Evolutionary conservation across 1,140 invertebrate genomes (phyloP), one percentile per base, ranked within the genome.

Genomic region (Apis dorsata): DNA sequence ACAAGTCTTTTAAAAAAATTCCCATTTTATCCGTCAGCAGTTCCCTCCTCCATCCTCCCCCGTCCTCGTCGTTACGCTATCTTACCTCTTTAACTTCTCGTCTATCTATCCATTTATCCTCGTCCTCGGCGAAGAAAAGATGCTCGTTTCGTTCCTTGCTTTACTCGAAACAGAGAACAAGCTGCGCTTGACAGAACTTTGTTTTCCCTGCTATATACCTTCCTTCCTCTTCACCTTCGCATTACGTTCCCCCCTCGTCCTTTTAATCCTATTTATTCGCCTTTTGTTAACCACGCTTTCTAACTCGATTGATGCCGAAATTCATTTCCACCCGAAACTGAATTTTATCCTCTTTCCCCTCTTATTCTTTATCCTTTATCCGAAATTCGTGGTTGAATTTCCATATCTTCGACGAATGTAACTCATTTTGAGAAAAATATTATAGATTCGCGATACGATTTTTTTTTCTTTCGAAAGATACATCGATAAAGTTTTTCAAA

Each of bases 1-100:
- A 78, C 65, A 34, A 83, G 75, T 79, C 66, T 57, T 55, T 79
- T 65, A 79, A 53, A 79, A 53, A 79, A 55, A 65, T 57, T 60
- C 44, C 19, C 51, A 49, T 70, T 78, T 70, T 51, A 24, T 55
- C 70, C 66, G 24, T 17, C 65, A 24, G 21, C n/a, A 59, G 49
- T 15, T 13, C 12, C 2, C 34, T 13, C 5, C 21, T 5, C 55
- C 0, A 19, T 9, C 28, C 7, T 13, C 1, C 13, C 13, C 44
- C 44, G 1, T 19, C 12, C 15, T 17, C 34, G 34, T 7, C 34
- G 1, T 5, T n/a, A 4, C 11, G 11, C 75, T 17, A 28, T 21
- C 19, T 19, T 5, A 21, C 21, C 53, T 21, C 17, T 44, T 69
- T 59, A 81, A 62, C 72, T 77, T 65, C 63, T 76, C 17, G 19